phyloP scores from a whole-genome alignment of 2,113 vertebrate genomes.

The Mixornis gularis region DNA sequence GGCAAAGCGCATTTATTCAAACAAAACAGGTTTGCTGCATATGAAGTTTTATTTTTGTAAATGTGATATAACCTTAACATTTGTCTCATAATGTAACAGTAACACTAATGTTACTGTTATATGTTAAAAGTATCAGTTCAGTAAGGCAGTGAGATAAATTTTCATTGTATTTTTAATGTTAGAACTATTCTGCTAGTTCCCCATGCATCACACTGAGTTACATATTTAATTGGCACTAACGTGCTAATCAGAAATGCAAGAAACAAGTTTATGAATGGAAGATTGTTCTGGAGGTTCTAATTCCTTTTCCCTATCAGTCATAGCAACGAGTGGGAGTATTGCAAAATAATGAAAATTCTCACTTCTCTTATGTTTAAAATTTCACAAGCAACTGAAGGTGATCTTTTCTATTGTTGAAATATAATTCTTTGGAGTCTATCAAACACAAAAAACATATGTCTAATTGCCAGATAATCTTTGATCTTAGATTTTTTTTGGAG shows the following conservation, averaged over 20 bases:
- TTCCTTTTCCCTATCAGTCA: not conserved
- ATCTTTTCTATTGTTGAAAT: not conserved
- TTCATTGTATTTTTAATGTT: not conserved
- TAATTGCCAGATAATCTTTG: not conserved
- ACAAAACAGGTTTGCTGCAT: not conserved
- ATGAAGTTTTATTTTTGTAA: not conserved
- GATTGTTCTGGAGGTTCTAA: not conserved
- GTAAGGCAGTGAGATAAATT: not conserved
- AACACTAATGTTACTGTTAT: not conserved
- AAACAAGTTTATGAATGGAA: not conserved
- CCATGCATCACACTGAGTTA: not conserved
- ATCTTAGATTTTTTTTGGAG: not conserved
- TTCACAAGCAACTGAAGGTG: not conserved
- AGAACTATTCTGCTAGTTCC: conserved; percentile 3
- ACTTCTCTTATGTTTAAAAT: not conserved
- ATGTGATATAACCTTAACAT: not conserved
- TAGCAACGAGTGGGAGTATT: not conserved
- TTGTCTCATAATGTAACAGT: not conserved
- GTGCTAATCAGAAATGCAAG: not conserved
- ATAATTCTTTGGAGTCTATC: not conserved
- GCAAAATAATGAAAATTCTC: not conserved
- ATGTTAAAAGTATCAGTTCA: not conserved
- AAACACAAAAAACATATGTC: not conserved
- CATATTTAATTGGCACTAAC: not conserved
- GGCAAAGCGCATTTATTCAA: not conserved